phyloP scores from a whole-genome alignment of 2,888 invertebrate species.

The Tigriopus californicus region DNA sequence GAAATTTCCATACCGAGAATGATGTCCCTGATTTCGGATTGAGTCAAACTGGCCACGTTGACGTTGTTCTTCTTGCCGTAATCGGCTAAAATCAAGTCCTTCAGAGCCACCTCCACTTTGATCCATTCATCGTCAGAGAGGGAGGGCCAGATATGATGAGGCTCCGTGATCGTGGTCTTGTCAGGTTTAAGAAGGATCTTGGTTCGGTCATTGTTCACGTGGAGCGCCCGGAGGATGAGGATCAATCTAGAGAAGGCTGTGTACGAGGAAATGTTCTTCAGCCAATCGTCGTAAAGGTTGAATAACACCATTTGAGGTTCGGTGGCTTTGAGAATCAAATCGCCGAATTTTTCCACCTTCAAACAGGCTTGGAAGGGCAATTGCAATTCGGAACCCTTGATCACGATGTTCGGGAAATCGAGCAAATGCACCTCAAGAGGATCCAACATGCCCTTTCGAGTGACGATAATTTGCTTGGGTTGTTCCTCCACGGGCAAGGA shows the following conservation, averaged over 20 bases:
- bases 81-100: slow-evolving; percentile 94
- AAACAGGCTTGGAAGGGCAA: slow-evolving; percentile 96
- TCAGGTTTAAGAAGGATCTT: slow-evolving; percentile 97
- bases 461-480: slow-evolving; percentile 98
- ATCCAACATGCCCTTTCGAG: slow-evolving; percentile 99
- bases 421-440: slow-evolving; percentile 89
- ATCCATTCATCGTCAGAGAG: slow-evolving; percentile 98
- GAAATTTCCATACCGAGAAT: slow-evolving; percentile 99
- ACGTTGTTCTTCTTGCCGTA: slow-evolving; percentile 99
- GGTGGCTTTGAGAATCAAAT: slow-evolving; percentile 92
- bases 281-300: slow-evolving; percentile 98
- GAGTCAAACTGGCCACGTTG: slow-evolving; percentile 94
- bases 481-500: slow-evolving; percentile 98
- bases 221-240: slow-evolving; percentile 82
- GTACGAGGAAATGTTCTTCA: slow-evolving; percentile 96
- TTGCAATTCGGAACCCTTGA: slow-evolving; percentile 96
- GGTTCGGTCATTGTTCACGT: slow-evolving; percentile 96
- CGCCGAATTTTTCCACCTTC: slow-evolving; percentile 98
- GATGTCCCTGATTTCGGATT: slow-evolving; percentile 97
- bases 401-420: slow-evolving; percentile 99
- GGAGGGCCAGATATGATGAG: slow-evolving; percentile 99
- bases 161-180: slow-evolving; percentile 95
- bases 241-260: slow-evolving; percentile 61
- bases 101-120: slow-evolving; percentile 92
- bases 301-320: slow-evolving; percentile 99